phyloP scores from a whole-genome alignment of 1,140 invertebrate genomes.

The Lerema accius region DNA sequence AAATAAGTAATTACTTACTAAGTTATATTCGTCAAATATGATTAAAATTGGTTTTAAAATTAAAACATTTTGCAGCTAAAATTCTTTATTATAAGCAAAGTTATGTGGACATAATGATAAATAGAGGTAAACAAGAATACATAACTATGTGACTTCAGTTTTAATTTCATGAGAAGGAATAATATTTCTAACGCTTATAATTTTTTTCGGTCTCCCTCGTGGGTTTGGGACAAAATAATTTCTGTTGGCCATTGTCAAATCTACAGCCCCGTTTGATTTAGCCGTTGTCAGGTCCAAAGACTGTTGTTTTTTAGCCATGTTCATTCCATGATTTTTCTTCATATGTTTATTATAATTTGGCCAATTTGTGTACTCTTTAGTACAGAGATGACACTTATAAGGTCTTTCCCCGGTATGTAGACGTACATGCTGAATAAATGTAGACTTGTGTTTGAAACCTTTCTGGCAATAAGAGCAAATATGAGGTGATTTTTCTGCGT shows the following conservation, averaged over 20 bases:
- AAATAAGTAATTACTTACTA: no score
- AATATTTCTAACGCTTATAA: neutral
- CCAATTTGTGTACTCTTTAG: conserved; percentile 89
- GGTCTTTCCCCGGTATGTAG: conserved; percentile 86
- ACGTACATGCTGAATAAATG: conserved; percentile 85
- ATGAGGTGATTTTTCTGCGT: conserved; percentile 93
- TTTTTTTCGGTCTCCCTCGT: neutral
- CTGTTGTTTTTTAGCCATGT: conserved; percentile 49
- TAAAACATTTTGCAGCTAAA: no score
- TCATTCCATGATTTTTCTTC: conserved; percentile 86
- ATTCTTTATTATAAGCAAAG: no score
- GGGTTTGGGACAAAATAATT: neutral
- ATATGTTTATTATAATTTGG: conserved; percentile 90
- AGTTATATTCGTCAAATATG: no score
- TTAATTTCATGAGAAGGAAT: neutral
- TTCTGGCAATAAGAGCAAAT: conserved; percentile 88
- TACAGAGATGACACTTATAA: conserved; percentile 83
- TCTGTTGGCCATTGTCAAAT: neutral
- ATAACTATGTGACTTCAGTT: neutral
- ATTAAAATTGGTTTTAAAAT: no score
- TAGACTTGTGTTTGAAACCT: conserved; percentile 87
- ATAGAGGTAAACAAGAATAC: no score
- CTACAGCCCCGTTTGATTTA: neutral
- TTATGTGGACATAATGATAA: no score
- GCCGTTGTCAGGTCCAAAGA: no score